Base-by-base conservation (phyloP, 2,113 vertebrate genomes). In the Hemicordylus capensis region DNA sequence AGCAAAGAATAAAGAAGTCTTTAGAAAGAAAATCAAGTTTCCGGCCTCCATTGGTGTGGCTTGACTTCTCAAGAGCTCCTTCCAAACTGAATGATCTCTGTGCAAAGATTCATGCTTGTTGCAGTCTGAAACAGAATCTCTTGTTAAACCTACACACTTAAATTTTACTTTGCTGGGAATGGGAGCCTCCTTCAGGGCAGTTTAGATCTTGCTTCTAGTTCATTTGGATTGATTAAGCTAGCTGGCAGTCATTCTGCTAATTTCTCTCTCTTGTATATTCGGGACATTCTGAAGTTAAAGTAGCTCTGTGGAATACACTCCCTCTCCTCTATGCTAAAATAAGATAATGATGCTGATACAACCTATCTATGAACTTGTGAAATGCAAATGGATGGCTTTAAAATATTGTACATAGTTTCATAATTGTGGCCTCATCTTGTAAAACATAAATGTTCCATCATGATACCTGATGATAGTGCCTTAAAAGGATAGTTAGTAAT, bases 191-290 rank as follows among this genome's bases (percentile, higher is more conserved):
- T 70, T 77, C 44, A 85, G 24, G 24, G 82, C 77, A 85, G 85
- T 64, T 37, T 28, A 79, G 84, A 88, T 93, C 88, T 89, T 88
- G 19, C 78, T 85, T 61, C 48, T 76, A 74, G 80, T 89, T 93
- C 89, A 91, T 88, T 89, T 86, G 72, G 74, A 88, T 78, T 89
- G 90, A 90, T 88, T 93, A 8, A 88, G 86, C 85, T 93, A 76
- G 31, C 88, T 89, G 84, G 78, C 89, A 91, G 87, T 83, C 89
- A 86, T 80, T 74, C 83, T 66, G 69, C 51, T 88, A 44, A 83
- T 93, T 90, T 88, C 72, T 87, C 75, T 84, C 8, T 1, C 48
- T 86, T 85, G 12, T 6, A 61, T 51, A 28, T n/a, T 39, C 26
- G 81, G 84, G 90, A 85, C 83, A 66, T 79, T 85, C 73, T 79